Base-by-base conservation (phyloP, 2,113 vertebrate species). In the Oplegnathus fasciatus region DNA sequence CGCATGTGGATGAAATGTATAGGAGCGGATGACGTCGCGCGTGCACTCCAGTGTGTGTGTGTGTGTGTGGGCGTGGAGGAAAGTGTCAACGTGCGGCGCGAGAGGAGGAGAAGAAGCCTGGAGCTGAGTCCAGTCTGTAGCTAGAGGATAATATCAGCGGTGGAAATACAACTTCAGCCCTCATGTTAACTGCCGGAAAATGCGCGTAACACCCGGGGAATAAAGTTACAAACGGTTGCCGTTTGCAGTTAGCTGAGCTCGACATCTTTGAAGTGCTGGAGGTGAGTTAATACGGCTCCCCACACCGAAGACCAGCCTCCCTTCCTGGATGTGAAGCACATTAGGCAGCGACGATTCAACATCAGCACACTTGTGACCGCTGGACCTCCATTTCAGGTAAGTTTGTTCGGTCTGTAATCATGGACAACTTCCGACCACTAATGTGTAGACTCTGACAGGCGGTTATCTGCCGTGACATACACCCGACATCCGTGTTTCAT, bases 351-450 rank as follows among this genome's bases (percentile, higher is more conserved):
- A 37, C 89, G 48, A 61, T 64, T 83, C 62, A 22, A 68, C 84
- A 69, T 64, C 82, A 15, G 70, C 15, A 40, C 66, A 80, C 86
- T 87, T 76, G 83, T 85, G 70, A 83, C 30, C 82, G 18, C 75
- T 11, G 80, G 50, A 86, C 78, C 72, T 83, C 71, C 72, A 76
- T 91, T 93, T 73, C 84, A 88, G 91, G 94, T 94, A 55, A 90
- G 90, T 90, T 86, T 72, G 8, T n/a, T 67, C 62, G 9, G 2
- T 75, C 1, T 71, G 34, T 6, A 28, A 52, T 6, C 13, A 15
- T 14, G 13, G 6, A 15, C 48, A 90, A 86, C 84, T 91, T 78
- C 52, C 40, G 20, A 1, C 0, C 5, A 9, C 34, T 44, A 0
- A 22, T 85, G 30, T 58, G n/a, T 32, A 0, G 50, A 62, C 9